Conservation (phyloP, 2,113 vertebrate species). For the Lipophrys pholis region DNA sequence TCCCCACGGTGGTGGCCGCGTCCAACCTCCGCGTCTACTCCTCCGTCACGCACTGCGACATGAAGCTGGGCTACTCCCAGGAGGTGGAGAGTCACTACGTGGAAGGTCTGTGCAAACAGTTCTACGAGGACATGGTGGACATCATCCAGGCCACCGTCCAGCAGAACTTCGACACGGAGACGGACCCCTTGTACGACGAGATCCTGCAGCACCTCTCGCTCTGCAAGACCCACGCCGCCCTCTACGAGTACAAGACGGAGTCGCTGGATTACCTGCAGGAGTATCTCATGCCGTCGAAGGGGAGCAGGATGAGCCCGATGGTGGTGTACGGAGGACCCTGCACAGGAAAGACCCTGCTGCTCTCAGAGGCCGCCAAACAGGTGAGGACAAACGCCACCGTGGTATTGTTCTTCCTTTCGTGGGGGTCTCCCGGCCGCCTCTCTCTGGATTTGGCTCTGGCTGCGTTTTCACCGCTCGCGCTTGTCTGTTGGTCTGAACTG, state of each 20-base stretch:
- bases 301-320: conserved; percentile 89
- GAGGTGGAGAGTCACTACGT: conserved; percentile 98
- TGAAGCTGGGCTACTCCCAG: conserved; percentile 96
- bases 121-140: conserved; percentile 99
- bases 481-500: conserved; percentile 27
- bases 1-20: conserved; percentile 94
- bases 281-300: conserved; percentile 92
- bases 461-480: background rate
- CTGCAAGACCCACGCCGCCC: conserved; percentile 90
- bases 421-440: too few relatives aligned
- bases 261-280: conserved; percentile 91
- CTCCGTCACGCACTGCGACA: conserved; percentile 97
- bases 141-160: conserved; percentile 98
- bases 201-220: conserved; percentile 95
- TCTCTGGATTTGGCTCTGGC: background rate
- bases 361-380: conserved; percentile 96
- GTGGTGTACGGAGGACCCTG: conserved; percentile 96
- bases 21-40: conserved; percentile 98
- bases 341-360: conserved; percentile 95
- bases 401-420: background rate
- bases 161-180: conserved; percentile 97
- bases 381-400: conserved; percentile 71
- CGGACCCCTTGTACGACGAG: conserved; percentile 93
- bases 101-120: conserved; percentile 97
- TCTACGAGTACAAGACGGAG: conserved; percentile 93